phyloP scores from a whole-genome alignment of 37 sponge, comb jelly and placozoan species.

The Petrosia ficiformis region DNA sequence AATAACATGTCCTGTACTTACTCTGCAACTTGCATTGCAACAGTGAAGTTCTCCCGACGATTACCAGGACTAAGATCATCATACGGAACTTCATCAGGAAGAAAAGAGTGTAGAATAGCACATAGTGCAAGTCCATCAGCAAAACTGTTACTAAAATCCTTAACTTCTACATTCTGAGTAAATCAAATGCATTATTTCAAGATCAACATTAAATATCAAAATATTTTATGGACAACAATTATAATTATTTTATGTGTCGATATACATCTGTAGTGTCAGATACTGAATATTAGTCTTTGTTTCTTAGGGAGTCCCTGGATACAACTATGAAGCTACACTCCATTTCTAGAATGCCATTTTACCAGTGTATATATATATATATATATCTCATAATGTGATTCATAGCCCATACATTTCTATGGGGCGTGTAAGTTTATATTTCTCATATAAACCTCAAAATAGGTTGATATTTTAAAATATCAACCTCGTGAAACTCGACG shows the following conservation, averaged over 20 bases:
- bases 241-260: not conserved
- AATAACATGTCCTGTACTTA: no score
- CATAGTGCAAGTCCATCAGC: constrained; percentile 80
- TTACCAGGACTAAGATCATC: constrained; percentile 74
- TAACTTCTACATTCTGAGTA: constrained; percentile 74
- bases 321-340: no score
- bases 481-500: no score
- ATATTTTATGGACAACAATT: not conserved
- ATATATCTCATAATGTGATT: no score
- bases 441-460: no score
- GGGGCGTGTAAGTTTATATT: no score
- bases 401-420: no score
- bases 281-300: no score
- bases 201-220: constrained; percentile 1
- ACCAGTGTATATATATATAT: no score
- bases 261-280: not conserved
- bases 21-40: constrained; percentile 79
- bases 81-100: constrained; percentile 73
- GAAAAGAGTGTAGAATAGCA: constrained; percentile 79
- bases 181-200: not conserved
- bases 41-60: constrained; percentile 62
- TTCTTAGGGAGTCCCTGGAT: no score
- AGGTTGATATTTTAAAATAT: no score
- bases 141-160: constrained; percentile 81
- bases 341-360: no score